Conservation (phyloP, 2,797 vertebrate genomes). For the Hyperoplus immaculatus region DNA sequence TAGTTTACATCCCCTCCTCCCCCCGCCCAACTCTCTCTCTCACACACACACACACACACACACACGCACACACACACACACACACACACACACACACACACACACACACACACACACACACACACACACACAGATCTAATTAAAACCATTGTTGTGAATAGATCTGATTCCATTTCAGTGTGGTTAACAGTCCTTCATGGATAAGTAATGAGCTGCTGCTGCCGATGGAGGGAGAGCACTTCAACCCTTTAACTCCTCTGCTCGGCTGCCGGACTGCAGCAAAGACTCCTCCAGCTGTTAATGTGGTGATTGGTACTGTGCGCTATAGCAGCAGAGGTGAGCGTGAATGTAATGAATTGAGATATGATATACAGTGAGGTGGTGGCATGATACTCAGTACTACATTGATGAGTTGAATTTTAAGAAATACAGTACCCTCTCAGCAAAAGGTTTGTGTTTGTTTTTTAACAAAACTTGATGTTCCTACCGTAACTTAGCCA, state of each 20-base stretch:
- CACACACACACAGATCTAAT: constrained; percentile 74
- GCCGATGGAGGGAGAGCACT: constrained; percentile 60
- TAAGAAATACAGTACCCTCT: constrained; percentile 14
- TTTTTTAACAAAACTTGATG: not conserved
- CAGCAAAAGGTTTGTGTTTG: not conserved
- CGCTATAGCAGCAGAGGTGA: constrained; percentile 41
- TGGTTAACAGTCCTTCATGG: constrained; percentile 82
- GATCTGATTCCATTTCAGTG: constrained; percentile 83
- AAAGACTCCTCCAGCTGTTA: constrained; percentile 60
- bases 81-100: constrained; percentile 7
- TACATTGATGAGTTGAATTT: constrained; percentile 12
- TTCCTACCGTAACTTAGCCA: not conserved
- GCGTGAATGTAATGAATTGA: constrained; percentile 49
- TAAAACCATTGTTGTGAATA: constrained; percentile 82
- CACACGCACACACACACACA: constrained; percentile 12
- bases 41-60: constrained; percentile 36
- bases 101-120: too few relatives aligned
- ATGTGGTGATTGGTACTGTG: constrained; percentile 64
- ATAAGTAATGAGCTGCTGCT: constrained; percentile 82
- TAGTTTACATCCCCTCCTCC: not conserved
- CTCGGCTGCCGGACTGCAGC: constrained; percentile 57
- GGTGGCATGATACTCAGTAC: constrained; percentile 10
- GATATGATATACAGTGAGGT: constrained; percentile 11
- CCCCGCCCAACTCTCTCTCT: too few relatives aligned
- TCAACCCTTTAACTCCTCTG: constrained; percentile 68